Base-by-base conservation (phyloP, 1,140 invertebrate species). In the Diachasmimorpha longicaudata region DNA sequence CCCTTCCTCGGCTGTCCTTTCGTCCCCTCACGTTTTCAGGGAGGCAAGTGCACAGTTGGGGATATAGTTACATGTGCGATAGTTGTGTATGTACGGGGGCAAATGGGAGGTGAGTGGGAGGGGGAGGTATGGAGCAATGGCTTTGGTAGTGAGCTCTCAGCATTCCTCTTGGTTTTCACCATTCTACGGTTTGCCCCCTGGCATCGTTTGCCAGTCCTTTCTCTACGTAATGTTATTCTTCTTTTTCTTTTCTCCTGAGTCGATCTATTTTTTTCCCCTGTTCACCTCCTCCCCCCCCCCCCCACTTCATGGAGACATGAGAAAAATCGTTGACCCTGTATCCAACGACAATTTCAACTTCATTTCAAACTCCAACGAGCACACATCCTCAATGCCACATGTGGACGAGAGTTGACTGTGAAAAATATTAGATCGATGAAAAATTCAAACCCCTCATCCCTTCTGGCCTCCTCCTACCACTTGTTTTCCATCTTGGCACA, bases 21-120 rank as follows among this genome's bases (percentile, higher is more conserved):
- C 58, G 42, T 44, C 42, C 39, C 21, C 39, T 23, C 68, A 70
- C 58, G 58, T 63, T 52, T 52, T 31, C 58, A 14, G 21, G 3
- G 39, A 44, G 39, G 16, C 68, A 70, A 70, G 68, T 70, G 39
- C 39, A 44, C 42, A 23, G 68, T 70, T 44, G 46, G 39, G 42
- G 23, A 70, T 25, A 25, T 63, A 63, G 58, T 13, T 63, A 63
- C 21, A 63, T 63, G 39, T 39, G 68, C 37, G 21, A 46, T 52
- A 71, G 70, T 70, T 70, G 19, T 48, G 68, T 46, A 68, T 68
- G n/a, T n/a, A n/a, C n/a, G n/a, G n/a, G n/a, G n/a, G n/a, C n/a
- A n/a, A n/a, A n/a, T n/a, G n/a, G n/a, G n/a, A n/a, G n/a, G n/a
- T n/a, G n/a, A 14, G 0, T 9, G 58, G 19, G 58, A 5, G 23